Base-by-base conservation (phyloP, 2,888 invertebrate genomes). In the Gymnoscelis rufifasciata region DNA sequence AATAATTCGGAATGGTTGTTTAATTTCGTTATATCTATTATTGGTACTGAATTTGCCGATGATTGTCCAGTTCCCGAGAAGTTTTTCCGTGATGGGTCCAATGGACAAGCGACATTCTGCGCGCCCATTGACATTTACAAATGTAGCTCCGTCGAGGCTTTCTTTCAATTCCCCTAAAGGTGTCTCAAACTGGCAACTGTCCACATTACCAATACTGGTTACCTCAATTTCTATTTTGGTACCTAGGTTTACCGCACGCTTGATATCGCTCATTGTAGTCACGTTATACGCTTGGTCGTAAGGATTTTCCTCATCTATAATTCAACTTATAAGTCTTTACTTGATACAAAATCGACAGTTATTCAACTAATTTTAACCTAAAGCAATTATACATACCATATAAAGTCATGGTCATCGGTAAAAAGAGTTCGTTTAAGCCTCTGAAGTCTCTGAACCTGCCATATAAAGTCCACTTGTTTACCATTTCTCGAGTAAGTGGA, bases 391-490 rank as follows among this genome's bases (percentile, higher is more conserved):
- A 66, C 72, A 62, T 56, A 74, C 75, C 64, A 43, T 74, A 74
- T 6, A 73, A 47, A 37, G 47, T 52, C 37, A 74, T 62, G 27
- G 44, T 51, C 43, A 74, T 51, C 8, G 75, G 73, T 2, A 57
- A 46, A 11, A 38, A 53, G n/a, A 51, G 45, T 62, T 73, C 64
- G 39, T 43, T 44, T 7, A 64, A 41, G 27, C 59, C 63, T 0
- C 7, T 0, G 4, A 42, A 26, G 7, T 51, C 15, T 26, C 52
- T 49, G 42, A 68, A 73, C 40, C 47, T 51, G n/a, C 66, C 71
- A 45, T 69, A 68, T 5, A 74, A 43, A 7, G 54, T 48, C 77
- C 77, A 77, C 8, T 65, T 38, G 3, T 72, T 74, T 12, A 76
- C 38, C 41, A 60, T 54, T 0, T 43, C 35, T 0, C 7, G 23